phyloP scores from a whole-genome alignment of 2,888 invertebrate species.

The Tachina grossa region DNA sequence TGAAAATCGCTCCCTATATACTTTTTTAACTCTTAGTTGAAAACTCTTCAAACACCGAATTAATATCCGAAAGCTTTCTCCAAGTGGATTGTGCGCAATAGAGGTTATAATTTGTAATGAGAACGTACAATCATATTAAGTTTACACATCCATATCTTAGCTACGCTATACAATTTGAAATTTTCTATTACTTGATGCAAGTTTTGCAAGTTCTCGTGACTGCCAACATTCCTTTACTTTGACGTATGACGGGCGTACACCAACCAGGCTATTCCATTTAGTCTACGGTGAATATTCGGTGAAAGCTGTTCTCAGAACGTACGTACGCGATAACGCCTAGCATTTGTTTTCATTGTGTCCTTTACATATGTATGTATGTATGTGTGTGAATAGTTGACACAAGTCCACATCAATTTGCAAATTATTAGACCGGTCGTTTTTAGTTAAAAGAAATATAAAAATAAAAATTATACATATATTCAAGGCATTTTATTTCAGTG shows the following conservation, averaged over 20 bases:
- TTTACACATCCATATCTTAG: conserved; percentile 20
- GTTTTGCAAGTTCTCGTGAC: conserved; percentile 32
- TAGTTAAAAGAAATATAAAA: background rate
- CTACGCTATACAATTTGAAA: conserved; percentile 19
- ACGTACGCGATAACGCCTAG: conserved; percentile 72
- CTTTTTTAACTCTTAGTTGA: conserved; percentile 2
- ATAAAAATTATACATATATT: background rate
- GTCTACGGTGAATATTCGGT: conserved; percentile 79
- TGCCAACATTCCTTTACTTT: conserved; percentile 68
- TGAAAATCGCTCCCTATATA: background rate
- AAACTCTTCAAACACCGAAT: background rate
- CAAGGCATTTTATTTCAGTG: background rate
- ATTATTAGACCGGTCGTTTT: conserved; percentile 38
- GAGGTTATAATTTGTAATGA: background rate
- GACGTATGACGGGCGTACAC: conserved; percentile 73
- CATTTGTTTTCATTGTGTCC: conserved; percentile 29
- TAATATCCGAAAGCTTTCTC: conserved; percentile 18
- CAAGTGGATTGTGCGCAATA: conserved; percentile 43
- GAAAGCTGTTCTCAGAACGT: conserved; percentile 76
- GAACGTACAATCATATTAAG: conserved; percentile 13
- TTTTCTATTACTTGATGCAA: conserved; percentile 37
- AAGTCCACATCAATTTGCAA: conserved; percentile 17
- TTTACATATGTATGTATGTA: conserved; percentile 4
- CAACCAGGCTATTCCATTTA: conserved; percentile 75
- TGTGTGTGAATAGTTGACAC: conserved; percentile 21